Evolutionary conservation across 2,797 vertebrate species (phyloP), one percentile per base, ranked within the genome.

Genomic region (Microchirus variegatus): DNA sequence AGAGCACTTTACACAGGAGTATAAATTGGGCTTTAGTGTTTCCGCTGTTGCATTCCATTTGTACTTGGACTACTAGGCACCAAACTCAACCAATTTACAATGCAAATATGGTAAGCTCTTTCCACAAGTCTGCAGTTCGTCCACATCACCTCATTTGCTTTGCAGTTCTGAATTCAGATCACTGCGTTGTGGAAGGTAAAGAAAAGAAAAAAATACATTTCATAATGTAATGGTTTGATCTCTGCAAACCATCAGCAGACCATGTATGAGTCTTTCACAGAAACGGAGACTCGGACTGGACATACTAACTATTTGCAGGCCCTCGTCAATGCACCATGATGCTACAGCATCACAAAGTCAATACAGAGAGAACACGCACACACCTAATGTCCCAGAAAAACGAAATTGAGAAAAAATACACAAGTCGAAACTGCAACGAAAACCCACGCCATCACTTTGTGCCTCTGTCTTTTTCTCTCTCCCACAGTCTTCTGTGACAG

Each of bases 341-440:
- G 26, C 26, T 37, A 63, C 36, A 38, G 10, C 10, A 10, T 67
- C 14, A 67, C 36, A 61, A 41, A 60, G 38, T 37, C 53, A 37
- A 36, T 48, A 50, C 13, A 46, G 45, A 49, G n/a, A 55, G 4
- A 62, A 5, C 22, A 22, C 22, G 5, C 22, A 63, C 59, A 67
- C 51, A 53, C 10, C 12, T 48, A 18, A 16, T 61, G 63, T 59
- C 72, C 66, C 67, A 73, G 64, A 78, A 77, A 77, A 83, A 70
- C 45, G 13, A 73, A 75, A 82, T 60, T 67, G 49, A 80, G 59
- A 75, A 80, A 70, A 87, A 74, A 74, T 31, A 59, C 54, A 77
- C 49, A 41, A 62, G 59, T 43, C 77, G 37, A 74, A 74, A 64
- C 46, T 14, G 52, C n/a, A 63, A 71, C 44, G 49, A 70, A 70